phyloP scores from a whole-genome alignment of 2,888 invertebrate species.

The Ceriagrion tenellum region DNA sequence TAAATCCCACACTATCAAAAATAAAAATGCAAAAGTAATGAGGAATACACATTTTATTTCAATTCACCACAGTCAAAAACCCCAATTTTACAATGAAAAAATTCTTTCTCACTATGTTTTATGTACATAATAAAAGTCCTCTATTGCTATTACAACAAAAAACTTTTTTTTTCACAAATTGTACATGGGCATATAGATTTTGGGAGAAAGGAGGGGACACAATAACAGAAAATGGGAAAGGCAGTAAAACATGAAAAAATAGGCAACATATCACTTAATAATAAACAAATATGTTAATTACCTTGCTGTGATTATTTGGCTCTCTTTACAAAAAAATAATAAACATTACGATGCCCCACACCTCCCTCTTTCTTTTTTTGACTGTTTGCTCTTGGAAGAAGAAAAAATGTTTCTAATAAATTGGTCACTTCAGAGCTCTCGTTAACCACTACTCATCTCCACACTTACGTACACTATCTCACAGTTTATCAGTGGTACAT shows the following conservation, averaged over 20 bases:
- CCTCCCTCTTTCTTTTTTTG: conserved; percentile 43
- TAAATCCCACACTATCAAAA: too few species aligned
- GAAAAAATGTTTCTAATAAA: conserved; percentile 18
- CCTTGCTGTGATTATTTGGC: conserved; percentile 57
- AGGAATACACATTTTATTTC: conserved; percentile 68
- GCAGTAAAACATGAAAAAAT: conserved; percentile 57
- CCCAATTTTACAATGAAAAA: conserved; percentile 63
- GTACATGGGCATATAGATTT: conserved; percentile 39
- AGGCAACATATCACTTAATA: conserved; percentile 60
- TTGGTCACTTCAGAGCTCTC: conserved; percentile 41
- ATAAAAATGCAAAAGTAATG: conserved; percentile 49
- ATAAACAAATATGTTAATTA: conserved; percentile 60
- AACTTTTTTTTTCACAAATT: conserved; percentile 42
- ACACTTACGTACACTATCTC: conserved; percentile 44
- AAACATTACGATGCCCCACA: conserved; percentile 48
- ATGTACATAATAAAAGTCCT: conserved; percentile 56
- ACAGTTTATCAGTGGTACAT: conserved; percentile 47
- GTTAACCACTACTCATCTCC: neutral
- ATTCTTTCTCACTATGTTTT: conserved; percentile 58
- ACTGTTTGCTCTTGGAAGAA: conserved; percentile 47
- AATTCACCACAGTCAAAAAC: conserved; percentile 68
- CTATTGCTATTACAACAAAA: conserved; percentile 53
- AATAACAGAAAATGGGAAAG: conserved; percentile 30
- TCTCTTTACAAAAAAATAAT: conserved; percentile 57
- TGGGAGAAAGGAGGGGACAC: conserved; percentile 24